Percentiles rank a stretch among this genome's conserved stretches.
Conservation (phyloP, 2,113 vertebrate genomes). For the Gobiocypris rarus region DNA sequence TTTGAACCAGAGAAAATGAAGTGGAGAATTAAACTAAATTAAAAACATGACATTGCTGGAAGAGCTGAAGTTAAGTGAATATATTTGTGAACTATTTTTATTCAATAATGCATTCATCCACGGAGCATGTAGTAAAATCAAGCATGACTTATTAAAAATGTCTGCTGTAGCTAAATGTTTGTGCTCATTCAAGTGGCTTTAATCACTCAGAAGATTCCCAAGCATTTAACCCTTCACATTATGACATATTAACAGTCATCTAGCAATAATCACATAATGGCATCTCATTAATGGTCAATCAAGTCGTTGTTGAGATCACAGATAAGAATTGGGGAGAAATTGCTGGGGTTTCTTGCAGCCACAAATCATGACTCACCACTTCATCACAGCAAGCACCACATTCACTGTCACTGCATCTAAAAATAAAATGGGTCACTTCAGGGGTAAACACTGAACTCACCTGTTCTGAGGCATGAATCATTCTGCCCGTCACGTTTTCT, state of each 20-base stretch:
- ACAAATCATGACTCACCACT: background rate
- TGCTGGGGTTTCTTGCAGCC: background rate
- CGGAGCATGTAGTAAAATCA: too few species aligned
- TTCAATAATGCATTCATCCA: background rate
- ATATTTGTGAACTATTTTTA: background rate
- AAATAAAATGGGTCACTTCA: slow-evolving; percentile 6
- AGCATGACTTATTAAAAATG: too few species aligned
- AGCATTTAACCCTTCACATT: background rate
- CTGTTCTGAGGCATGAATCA: background rate
- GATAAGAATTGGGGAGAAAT: background rate
- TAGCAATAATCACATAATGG: background rate
- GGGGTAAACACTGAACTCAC: background rate
- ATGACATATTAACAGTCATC: background rate
- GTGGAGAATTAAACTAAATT: background rate
- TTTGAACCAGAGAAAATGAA: background rate
- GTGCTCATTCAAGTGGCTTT: background rate
- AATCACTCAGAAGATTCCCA: background rate
- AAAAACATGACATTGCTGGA: background rate
- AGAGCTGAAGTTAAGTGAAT: background rate
- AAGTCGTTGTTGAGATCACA: background rate
- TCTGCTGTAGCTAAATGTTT: too few species aligned
- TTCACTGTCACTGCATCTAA: background rate
- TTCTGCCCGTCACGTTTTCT: background rate
- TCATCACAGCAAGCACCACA: background rate
- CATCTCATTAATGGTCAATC: background rate